Percentiles rank a stretch among this genome's conserved stretches.
Conservation (phyloP, 2,888 invertebrate species). For the Cartodere bifasciata region DNA sequence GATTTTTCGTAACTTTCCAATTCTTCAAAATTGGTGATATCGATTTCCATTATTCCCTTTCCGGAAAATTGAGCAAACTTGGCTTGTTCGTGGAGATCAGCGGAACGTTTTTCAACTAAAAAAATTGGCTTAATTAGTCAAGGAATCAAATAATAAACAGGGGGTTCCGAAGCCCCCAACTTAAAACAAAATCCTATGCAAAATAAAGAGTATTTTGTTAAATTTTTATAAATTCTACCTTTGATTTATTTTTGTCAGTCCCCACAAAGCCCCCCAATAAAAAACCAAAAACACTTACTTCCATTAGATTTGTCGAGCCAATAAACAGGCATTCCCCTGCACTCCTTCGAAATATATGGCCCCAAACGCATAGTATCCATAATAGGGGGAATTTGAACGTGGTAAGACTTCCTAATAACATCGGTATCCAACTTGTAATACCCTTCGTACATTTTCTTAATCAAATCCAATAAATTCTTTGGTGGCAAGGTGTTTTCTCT, state of each 20-base stretch:
- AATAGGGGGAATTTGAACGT: conserved; percentile 58
- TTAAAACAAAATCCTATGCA: too few species aligned
- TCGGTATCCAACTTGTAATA: conserved; percentile 74
- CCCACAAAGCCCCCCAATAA: conserved; percentile 1
- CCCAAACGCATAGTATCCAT: conserved; percentile 51
- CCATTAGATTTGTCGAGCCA: conserved; percentile 53
- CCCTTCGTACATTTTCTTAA: conserved; percentile 65
- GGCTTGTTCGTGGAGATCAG: conserved; percentile 34
- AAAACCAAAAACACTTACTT: too few species aligned
- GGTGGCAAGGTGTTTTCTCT: conserved; percentile 66
- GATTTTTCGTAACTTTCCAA: conserved; percentile 43
- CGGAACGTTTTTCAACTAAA: conserved; percentile 32
- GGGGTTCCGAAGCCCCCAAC: too few species aligned
- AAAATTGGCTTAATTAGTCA: too few species aligned
- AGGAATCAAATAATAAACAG: conserved; percentile 6
- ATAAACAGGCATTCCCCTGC: conserved; percentile 58
- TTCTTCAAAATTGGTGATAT: conserved; percentile 57
- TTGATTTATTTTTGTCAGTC: not conserved
- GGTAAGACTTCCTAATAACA: conserved; percentile 63
- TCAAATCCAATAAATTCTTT: conserved; percentile 62
- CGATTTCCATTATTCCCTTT: conserved; percentile 56
- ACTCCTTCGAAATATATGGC: conserved; percentile 56
- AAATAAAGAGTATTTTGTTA: too few species aligned
- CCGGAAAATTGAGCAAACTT: conserved; percentile 71
- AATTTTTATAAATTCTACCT: not conserved